These are phyloP conservation scores for Parus major DNA, from an alignment of 2,113 vertebrate species.

Conservation along the genomic window DNA sequence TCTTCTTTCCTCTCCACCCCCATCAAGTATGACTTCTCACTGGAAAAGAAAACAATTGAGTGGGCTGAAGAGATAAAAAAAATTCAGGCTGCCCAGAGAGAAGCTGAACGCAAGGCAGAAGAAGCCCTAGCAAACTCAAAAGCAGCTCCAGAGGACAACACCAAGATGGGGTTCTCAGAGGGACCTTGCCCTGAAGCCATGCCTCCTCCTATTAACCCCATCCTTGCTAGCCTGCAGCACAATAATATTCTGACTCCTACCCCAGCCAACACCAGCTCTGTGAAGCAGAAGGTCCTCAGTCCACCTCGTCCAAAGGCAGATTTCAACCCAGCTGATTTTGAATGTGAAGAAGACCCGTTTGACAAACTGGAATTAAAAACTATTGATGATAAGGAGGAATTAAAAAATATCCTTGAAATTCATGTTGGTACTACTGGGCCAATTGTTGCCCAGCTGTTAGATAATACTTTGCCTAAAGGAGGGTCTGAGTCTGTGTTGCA, in stretches of 20 bases:
- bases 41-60: conserved; percentile 86
- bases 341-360: conserved; percentile 96
- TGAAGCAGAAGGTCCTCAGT: conserved; percentile 80
- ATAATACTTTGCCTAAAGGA: conserved; percentile 70
- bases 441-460: conserved; percentile 73
- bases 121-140: conserved; percentile 57
- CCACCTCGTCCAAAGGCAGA: conserved; percentile 78
- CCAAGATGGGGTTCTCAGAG: conserved; percentile 62
- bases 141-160: conserved; percentile 56
- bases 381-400: conserved; percentile 92
- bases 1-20: neutral
- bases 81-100: conserved; percentile 81
- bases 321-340: conserved; percentile 96
- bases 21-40: conserved; percentile 90
- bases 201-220: conserved; percentile 88
- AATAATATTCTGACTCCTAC: conserved; percentile 93
- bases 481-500: conserved; percentile 66
- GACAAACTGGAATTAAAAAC: conserved; percentile 97
- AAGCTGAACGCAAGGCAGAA: conserved; percentile 71
- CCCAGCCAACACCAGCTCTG: conserved; percentile 81
- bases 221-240: conserved; percentile 89
- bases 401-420: conserved; percentile 89
- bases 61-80: conserved; percentile 89
- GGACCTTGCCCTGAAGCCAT: conserved; percentile 34
- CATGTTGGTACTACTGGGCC: conserved; percentile 77